These are phyloP conservation scores for Megaustenia siamemsis DNA, from an alignment of 2,888 invertebrate species.

Conservation along the genomic window DNA sequence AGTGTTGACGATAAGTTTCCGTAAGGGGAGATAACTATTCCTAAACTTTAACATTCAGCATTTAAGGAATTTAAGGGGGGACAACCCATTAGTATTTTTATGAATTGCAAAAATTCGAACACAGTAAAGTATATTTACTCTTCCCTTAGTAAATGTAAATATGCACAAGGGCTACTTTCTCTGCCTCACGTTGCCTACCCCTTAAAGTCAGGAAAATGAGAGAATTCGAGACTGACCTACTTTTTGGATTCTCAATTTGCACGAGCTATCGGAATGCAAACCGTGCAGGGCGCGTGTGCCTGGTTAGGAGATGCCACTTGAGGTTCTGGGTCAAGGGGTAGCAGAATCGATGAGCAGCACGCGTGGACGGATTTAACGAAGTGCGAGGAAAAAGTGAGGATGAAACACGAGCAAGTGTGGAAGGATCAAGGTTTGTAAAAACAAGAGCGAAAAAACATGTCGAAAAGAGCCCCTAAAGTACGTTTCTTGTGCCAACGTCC, in stretches of 20 bases:
- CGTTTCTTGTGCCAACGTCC: too few species aligned
- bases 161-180: not conserved
- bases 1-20: too few species aligned
- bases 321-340: constrained; percentile 28
- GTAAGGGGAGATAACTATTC: too few species aligned
- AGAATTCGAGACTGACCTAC: constrained; percentile 16
- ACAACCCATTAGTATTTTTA: too few species aligned
- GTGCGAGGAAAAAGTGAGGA: not conserved
- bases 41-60: too few species aligned
- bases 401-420: not conserved
- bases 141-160: too few species aligned
- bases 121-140: too few species aligned
- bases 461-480: too few species aligned
- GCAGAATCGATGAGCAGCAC: constrained; percentile 7
- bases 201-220: constrained; percentile 9
- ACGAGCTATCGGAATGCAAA: constrained; percentile 22
- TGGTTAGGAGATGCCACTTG: constrained; percentile 22
- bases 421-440: not conserved
- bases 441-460: not conserved
- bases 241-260: not conserved
- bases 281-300: constrained; percentile 24
- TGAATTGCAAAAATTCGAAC: too few species aligned
- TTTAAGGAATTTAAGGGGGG: too few species aligned
- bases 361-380: constrained; percentile 10
- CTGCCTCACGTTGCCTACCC: not conserved